A percentile compares a stretch with the other conserved stretches of the same genome.
These are phyloP conservation scores for Palaemon carinicauda DNA, from an alignment of 1,140 invertebrate species.

Conservation along the genomic window DNA sequence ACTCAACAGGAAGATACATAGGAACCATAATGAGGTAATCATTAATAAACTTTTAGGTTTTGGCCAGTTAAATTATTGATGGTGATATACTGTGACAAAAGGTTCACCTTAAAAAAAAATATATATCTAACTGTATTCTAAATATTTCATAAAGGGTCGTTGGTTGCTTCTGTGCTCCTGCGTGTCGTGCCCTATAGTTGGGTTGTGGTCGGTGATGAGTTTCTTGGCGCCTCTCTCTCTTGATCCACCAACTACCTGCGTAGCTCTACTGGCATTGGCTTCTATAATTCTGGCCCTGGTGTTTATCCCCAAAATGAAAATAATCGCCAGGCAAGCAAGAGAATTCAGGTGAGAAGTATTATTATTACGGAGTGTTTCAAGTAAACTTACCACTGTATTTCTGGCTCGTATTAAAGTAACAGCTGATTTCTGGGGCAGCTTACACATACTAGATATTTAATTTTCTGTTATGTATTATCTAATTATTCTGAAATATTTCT, in stretches of 20 bases:
- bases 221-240: constrained; percentile 25
- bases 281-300: constrained; percentile 27
- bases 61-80: background rate
- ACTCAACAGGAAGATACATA: constrained; percentile 39
- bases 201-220: constrained; percentile 43
- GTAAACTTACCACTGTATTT: no score
- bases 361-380: background rate
- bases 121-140: no score
- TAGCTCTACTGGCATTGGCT: constrained; percentile 29
- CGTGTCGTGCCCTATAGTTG: constrained; percentile 42
- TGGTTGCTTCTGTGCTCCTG: constrained; percentile 42
- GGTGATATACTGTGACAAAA: background rate
- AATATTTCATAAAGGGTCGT: constrained; percentile 8
- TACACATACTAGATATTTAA: no score
- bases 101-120: background rate
- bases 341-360: constrained; percentile 36
- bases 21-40: constrained; percentile 49
- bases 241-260: constrained; percentile 45
- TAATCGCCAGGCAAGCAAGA: constrained; percentile 37
- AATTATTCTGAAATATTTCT: no score
- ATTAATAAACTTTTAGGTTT: background rate
- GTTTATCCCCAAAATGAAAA: constrained; percentile 50
- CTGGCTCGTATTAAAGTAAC: background rate
- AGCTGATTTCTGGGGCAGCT: no score
- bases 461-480: no score